These are phyloP conservation scores for Microdon myrmicae DNA, from an alignment of 2,888 invertebrate genomes.

Conservation along the genomic window DNA sequence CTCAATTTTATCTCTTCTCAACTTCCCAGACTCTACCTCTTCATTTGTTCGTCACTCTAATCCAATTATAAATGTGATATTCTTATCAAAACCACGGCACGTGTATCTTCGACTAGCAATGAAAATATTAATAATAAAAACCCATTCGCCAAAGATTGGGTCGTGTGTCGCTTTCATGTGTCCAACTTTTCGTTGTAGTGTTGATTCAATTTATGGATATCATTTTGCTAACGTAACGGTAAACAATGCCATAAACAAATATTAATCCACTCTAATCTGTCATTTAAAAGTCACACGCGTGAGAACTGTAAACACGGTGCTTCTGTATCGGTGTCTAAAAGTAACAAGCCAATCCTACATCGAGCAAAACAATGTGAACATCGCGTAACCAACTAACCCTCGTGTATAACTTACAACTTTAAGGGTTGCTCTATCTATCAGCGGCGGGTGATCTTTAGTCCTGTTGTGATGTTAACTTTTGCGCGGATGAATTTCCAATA, in stretches of 20 bases:
- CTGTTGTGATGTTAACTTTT: conserved; percentile 45
- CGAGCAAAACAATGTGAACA: too few relatives aligned
- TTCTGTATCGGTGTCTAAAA: conserved; percentile 17
- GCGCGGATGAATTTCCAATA: conserved; percentile 44
- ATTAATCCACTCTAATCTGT: conserved; percentile 66
- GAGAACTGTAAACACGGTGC: conserved; percentile 64
- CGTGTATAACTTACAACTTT: conserved; percentile 21
- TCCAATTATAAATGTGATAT: conserved; percentile 54
- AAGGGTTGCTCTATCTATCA: conserved; percentile 2
- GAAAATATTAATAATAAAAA: conserved; percentile 56
- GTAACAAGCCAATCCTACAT: conserved; percentile 14
- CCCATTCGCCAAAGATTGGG: conserved; percentile 30
- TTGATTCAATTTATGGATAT: conserved; percentile 32
- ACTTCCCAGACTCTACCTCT: too few relatives aligned
- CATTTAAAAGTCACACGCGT: conserved; percentile 67
- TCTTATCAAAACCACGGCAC: conserved; percentile 57
- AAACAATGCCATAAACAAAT: conserved; percentile 60
- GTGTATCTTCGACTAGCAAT: conserved; percentile 53
- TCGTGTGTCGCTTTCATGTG: conserved; percentile 31
- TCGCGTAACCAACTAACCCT: too few relatives aligned
- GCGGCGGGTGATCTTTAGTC: conserved; percentile 19
- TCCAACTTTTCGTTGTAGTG: conserved; percentile 24
- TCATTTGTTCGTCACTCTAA: conserved; percentile 33
- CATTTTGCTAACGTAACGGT: conserved; percentile 39
- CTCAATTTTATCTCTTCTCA: too few relatives aligned